Conservation (phyloP, 2,797 vertebrate genomes). For the Mycteria americana region DNA sequence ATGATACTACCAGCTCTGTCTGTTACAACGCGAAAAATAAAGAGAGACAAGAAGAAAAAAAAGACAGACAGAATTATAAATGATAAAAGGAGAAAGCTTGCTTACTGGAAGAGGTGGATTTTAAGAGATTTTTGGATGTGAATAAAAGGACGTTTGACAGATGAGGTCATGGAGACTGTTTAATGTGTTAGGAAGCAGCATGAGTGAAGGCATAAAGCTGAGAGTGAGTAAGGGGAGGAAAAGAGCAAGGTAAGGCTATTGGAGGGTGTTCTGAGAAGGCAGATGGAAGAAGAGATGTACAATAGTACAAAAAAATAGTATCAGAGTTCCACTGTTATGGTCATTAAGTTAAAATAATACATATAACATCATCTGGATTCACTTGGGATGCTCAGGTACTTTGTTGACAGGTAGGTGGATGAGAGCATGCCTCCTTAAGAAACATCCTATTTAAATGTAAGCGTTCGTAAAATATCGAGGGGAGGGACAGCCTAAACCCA, state of each 20-base stretch:
- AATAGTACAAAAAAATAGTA: neutral
- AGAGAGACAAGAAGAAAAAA: slow-evolving; percentile 17
- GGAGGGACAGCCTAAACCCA: neutral
- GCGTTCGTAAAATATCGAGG: fast-evolving
- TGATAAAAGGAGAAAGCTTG: slow-evolving; percentile 23
- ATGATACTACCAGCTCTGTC: slow-evolving; percentile 46
- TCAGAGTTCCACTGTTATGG: neutral
- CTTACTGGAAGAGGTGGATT: slow-evolving; percentile 31
- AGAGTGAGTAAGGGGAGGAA: neutral
- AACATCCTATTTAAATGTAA: neutral
- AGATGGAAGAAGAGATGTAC: neutral
- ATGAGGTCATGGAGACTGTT: slow-evolving; percentile 51
- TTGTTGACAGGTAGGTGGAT: neutral
- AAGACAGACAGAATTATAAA: slow-evolving; percentile 7
- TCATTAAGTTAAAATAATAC: neutral
- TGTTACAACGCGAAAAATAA: slow-evolving; percentile 41
- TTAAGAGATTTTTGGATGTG: slow-evolving; percentile 46
- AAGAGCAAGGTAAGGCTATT: neutral
- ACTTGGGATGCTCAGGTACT: neutral
- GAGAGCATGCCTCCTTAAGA: neutral
- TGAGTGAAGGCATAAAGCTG: neutral
- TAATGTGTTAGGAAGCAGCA: slow-evolving; percentile 1
- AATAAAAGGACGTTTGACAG: neutral
- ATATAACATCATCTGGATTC: neutral
- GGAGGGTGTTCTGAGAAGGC: neutral